Evolutionary conservation across 1,140 invertebrate species (phyloP).

Genomic region (Caenorhabditis elegans): WBcel235 BX284603.4:9526501-9527000

Average conservation of each 20-base stretch:
- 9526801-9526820: constrained; percentile 67
- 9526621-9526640: constrained; percentile 75
- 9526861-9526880: constrained; percentile 85
- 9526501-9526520: too few relatives aligned
- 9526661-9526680: constrained; percentile 67
- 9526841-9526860: constrained; percentile 86
- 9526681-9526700: constrained; percentile 51
- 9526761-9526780: constrained; percentile 68
- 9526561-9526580: constrained; percentile 91
- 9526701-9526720: constrained; percentile 81
- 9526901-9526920: constrained; percentile 67
- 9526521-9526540: neutral
- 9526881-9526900: constrained; percentile 97
- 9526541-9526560: constrained; percentile 54
- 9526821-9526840: constrained; percentile 67
- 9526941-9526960: constrained; percentile 92
- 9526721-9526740: constrained; percentile 92
- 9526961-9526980: constrained; percentile 93
- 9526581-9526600: constrained; percentile 95
- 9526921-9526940: constrained; percentile 85
- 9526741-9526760: constrained; percentile 90
- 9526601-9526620: constrained; percentile 80
- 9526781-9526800: neutral
- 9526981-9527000: constrained; percentile 94
- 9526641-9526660: constrained; percentile 95